Evolutionary conservation across 2,888 invertebrate species (phyloP).

Genomic region (Dryobota labecula): DNA sequence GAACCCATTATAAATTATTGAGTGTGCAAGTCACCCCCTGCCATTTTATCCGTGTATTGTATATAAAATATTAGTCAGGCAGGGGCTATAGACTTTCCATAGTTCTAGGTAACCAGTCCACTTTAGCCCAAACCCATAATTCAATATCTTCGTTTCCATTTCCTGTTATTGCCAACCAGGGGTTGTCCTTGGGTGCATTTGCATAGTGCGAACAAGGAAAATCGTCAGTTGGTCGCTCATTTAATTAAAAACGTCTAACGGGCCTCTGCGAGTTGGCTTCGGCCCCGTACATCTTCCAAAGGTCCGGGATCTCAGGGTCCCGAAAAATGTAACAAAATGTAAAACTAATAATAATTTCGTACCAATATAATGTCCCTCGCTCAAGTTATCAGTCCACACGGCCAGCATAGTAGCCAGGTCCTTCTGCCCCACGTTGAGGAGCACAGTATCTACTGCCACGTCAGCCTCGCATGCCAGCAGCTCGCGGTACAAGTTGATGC

Average conservation of each 20-base stretch:
- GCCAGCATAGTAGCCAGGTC: constrained; percentile 93
- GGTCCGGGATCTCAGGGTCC: background rate
- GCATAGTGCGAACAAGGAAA: background rate
- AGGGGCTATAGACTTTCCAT: too few species aligned
- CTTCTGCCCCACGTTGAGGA: constrained; percentile 93
- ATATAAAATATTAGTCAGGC: too few species aligned
- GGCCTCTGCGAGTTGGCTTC: background rate
- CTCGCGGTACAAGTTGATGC: constrained; percentile 74
- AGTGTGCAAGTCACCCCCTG: too few species aligned
- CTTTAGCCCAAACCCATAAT: too few species aligned
- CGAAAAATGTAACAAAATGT: background rate
- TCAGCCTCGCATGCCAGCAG: constrained; percentile 91
- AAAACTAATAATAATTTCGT: background rate
- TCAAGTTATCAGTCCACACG: constrained; percentile 93
- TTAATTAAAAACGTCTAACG: background rate
- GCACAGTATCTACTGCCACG: constrained; percentile 92
- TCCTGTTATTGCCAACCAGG: too few species aligned
- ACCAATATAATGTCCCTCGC: constrained; percentile 91
- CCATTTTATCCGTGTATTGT: too few species aligned
- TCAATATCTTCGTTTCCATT: too few species aligned
- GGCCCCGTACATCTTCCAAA: background rate
- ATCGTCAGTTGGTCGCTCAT: background rate
- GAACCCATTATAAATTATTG: too few species aligned
- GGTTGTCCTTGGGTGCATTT: too few species aligned
- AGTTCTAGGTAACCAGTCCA: too few species aligned